Evolutionary conservation across 2,888 invertebrate species (phyloP).

Genomic region (Lithophane ornitopus): DNA sequence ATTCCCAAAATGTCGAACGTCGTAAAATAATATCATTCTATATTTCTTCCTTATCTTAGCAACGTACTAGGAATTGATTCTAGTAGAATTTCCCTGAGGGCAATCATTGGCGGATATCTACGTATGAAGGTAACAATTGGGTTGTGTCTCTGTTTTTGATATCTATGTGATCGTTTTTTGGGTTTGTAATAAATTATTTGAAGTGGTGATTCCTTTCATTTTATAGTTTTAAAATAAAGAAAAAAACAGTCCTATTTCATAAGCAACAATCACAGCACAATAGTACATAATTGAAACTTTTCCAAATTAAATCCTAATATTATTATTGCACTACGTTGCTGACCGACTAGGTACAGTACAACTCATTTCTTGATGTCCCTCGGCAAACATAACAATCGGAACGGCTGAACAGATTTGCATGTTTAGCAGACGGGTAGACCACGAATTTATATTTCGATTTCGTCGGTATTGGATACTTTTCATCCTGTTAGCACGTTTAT

Average conservation of each 20-base stretch:
- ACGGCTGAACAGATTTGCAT: no score
- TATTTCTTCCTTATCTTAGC: conserved; percentile 68
- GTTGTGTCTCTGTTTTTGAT: conserved; percentile 33
- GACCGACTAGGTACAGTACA: not conserved
- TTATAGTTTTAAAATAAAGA: not conserved
- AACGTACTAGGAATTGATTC: conserved; percentile 68
- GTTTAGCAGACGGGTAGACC: no score
- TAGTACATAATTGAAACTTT: not conserved
- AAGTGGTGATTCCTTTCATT: not conserved
- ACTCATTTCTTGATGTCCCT: no score
- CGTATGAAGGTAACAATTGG: conserved; percentile 53
- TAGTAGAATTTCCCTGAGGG: conserved; percentile 67
- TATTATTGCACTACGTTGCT: not conserved
- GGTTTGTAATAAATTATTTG: not conserved
- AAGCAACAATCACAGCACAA: not conserved
- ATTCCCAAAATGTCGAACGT: conserved; percentile 68
- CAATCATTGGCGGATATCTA: conserved; percentile 47
- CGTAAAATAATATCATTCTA: conserved; percentile 72
- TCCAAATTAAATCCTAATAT: not conserved
- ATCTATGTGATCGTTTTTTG: conserved; percentile 11
- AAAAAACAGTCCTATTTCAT: not conserved
- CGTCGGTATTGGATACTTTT: no score
- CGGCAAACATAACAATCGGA: no score
- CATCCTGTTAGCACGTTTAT: no score
- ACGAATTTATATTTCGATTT: no score